Base-by-base conservation (phyloP, 2,888 invertebrate species). In the Drosophila kokeensis region DNA sequence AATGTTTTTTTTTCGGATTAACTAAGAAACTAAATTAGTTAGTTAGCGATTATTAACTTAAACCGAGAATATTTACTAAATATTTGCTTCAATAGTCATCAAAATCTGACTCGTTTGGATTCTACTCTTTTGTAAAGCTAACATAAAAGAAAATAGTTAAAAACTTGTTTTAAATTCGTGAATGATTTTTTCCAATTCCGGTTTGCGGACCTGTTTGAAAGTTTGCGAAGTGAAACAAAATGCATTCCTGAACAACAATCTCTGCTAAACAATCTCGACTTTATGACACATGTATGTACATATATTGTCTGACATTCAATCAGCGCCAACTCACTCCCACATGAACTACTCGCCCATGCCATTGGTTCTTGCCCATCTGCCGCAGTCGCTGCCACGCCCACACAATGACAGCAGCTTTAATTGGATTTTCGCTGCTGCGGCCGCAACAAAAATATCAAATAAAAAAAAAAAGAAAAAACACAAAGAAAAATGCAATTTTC, bases 391-490 rank as follows among this genome's bases (percentile, higher is more conserved):
- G 76, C 86, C 81, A 65, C 83, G 73, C 86, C 87, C 86, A 52
- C 82, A 64, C 87, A 86, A 73, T 88, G 87, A 88, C 85, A 86
- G 89, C 76, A 69, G 90, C 89, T 87, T 90, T 87, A 87, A 87
- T 87, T 87, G 90, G 90, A 90, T 90, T 87, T 87, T 87, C 81
- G 85, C 76, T 76, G 77, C 77, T 69, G 82, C 73, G 82, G 71
- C 76, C 73, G 84, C 84, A 63, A 65, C 67, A 75, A 67, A 64
- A 79, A 73, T 64, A 79, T 73, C 54, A 69, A 57, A 50, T 57
- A 68, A 40, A 32, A 66, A 53, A 0, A 21, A 57, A 68, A 50
- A 36, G 40, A 59, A 32, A 48, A 15, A 32, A 38, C 57, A 52
- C 64, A 55, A 62, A 32, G 71, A 82, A 70, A 88, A 87, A 87